Conservation (phyloP, 2,888 invertebrate genomes). For the Meganola albula region DNA sequence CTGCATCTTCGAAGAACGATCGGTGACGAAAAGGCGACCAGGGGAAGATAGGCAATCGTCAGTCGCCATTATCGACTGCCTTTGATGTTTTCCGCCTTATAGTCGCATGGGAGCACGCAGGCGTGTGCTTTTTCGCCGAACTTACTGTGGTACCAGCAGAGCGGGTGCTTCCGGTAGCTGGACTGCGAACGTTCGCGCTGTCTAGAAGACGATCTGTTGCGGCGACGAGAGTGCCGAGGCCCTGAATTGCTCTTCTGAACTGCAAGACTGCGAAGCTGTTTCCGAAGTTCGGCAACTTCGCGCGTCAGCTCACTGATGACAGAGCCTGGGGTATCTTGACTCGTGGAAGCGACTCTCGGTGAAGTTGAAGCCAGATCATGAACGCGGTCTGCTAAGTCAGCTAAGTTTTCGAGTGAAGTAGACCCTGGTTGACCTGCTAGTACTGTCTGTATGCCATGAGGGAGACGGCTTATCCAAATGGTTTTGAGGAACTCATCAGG, state of each 20-base stretch:
- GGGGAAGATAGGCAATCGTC: slow-evolving; percentile 14
- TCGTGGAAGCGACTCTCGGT: too few relatives aligned
- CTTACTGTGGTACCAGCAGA: slow-evolving; percentile 9
- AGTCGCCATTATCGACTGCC: slow-evolving; percentile 18
- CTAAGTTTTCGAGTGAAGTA: background rate
- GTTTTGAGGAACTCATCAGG: slow-evolving; percentile 14
- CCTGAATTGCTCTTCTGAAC: background rate
- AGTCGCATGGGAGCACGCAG: slow-evolving; percentile 10
- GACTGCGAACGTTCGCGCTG: slow-evolving; percentile 4
- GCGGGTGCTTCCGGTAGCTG: slow-evolving; percentile 1
- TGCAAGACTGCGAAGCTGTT: too few relatives aligned
- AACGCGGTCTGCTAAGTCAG: slow-evolving; percentile 5
- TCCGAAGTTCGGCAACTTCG: too few relatives aligned
- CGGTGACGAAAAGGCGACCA: slow-evolving; percentile 15
- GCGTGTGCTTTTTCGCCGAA: slow-evolving; percentile 4
- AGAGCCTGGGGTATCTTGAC: too few relatives aligned
- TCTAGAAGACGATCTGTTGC: too few relatives aligned
- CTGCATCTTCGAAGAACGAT: slow-evolving; percentile 12
- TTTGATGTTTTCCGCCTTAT: slow-evolving; percentile 12
- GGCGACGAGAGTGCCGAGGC: too few relatives aligned
- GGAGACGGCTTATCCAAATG: slow-evolving; percentile 18
- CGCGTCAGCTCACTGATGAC: too few relatives aligned
- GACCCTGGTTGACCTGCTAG: slow-evolving; percentile 14
- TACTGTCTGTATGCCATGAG: slow-evolving; percentile 10
- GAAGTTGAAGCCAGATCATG: slow-evolving; percentile 2